Evolutionary conservation across 2,113 vertebrate genomes (phyloP).

Genomic region (Rhinogobius similis): DNA sequence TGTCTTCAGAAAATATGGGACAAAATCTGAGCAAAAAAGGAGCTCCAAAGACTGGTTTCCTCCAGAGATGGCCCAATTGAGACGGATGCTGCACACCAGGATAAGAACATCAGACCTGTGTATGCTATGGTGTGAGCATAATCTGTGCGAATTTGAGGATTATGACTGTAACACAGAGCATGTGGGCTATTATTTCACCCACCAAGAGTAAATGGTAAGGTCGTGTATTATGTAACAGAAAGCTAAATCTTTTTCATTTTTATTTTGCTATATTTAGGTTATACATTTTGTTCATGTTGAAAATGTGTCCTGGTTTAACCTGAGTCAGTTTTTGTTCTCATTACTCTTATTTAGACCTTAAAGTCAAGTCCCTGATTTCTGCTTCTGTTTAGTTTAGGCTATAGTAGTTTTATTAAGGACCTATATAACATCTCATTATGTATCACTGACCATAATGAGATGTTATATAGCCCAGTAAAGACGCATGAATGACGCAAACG

Average conservation of each 20-base stretch:
- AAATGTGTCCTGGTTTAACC: neutral
- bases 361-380: too few relatives aligned
- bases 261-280: too few relatives aligned
- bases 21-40: conserved; percentile 14
- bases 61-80: conserved; percentile 31
- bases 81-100: conserved; percentile 6
- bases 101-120: conserved; percentile 3
- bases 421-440: neutral
- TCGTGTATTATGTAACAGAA: neutral
- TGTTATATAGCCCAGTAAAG: neutral
- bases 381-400: neutral
- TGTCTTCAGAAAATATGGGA: neutral
- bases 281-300: too few relatives aligned
- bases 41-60: conserved; percentile 48
- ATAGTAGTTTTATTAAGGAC: neutral
- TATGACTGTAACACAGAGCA: neutral
- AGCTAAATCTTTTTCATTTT: too few relatives aligned
- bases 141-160: neutral
- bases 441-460: neutral
- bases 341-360: too few relatives aligned
- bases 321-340: too few relatives aligned
- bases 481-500: neutral
- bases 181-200: neutral
- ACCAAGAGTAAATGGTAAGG: neutral
- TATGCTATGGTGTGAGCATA: neutral